Evolutionary conservation across 2,888 invertebrate genomes (phyloP).

Genomic region (Tridacna gigas): DNA sequence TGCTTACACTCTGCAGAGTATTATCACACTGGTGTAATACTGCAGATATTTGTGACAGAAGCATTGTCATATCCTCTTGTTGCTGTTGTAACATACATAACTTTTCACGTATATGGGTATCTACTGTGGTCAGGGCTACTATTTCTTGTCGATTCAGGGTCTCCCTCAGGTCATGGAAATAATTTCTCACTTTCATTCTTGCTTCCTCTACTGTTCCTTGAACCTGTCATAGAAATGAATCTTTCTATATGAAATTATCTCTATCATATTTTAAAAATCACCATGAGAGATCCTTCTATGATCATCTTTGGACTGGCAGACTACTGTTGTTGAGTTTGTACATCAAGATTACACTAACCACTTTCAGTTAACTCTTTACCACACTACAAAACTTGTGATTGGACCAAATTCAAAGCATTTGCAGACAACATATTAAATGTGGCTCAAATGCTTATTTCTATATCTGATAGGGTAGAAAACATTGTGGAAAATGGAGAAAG

Average conservation of each 20-base stretch:
- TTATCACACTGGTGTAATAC: slow-evolving; percentile 87
- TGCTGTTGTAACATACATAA: slow-evolving; percentile 86
- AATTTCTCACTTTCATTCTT: slow-evolving; percentile 85
- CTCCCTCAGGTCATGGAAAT: slow-evolving; percentile 86
- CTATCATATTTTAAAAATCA: too few species aligned
- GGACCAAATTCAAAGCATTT: too few species aligned
- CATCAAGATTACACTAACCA: too few species aligned
- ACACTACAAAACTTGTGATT: too few species aligned
- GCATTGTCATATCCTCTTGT: slow-evolving; percentile 86
- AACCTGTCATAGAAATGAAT: slow-evolving; percentile 61
- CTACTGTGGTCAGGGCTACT: slow-evolving; percentile 87
- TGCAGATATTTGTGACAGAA: slow-evolving; percentile 86
- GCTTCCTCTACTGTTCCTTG: slow-evolving; percentile 85
- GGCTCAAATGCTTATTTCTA: too few species aligned
- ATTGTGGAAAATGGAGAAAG: too few species aligned
- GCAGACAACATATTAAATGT: too few species aligned
- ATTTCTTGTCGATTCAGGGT: slow-evolving; percentile 86
- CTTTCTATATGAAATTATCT: background rate
- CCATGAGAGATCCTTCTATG: too few species aligned
- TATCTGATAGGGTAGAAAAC: too few species aligned
- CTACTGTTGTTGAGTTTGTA: too few species aligned
- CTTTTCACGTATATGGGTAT: slow-evolving; percentile 87
- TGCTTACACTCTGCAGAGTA: slow-evolving; percentile 85
- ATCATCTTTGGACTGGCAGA: too few species aligned
- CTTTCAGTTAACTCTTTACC: too few species aligned